These are phyloP conservation scores for Pitangus sulphuratus DNA, from an alignment of 2,797 vertebrate species.

Conservation along the genomic window DNA sequence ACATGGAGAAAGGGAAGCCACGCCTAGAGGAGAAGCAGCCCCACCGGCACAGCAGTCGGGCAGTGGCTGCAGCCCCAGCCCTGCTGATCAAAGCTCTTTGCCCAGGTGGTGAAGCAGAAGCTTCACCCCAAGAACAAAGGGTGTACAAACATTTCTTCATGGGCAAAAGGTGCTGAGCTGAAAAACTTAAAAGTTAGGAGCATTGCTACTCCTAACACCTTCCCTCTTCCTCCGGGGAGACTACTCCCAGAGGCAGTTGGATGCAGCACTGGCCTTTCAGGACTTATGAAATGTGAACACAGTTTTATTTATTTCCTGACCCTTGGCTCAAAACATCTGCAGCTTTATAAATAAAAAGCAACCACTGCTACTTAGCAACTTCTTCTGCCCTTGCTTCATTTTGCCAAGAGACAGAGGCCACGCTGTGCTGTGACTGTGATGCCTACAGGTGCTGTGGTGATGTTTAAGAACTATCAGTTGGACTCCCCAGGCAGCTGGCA, in stretches of 20 bases:
- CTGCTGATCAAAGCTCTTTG: neutral
- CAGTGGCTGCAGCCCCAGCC: neutral
- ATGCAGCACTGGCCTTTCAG: neutral
- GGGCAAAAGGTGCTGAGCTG: neutral
- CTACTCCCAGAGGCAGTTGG: neutral
- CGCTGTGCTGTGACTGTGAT: neutral
- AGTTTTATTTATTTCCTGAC: neutral
- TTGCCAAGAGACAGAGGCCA: conserved; percentile 6
- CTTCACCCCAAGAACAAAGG: neutral
- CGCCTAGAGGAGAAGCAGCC: neutral
- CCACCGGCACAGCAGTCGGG: neutral
- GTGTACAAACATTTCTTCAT: neutral
- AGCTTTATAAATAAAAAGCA: neutral
- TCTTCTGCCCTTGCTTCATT: neutral
- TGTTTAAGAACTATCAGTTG: neutral
- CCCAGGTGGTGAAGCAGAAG: neutral
- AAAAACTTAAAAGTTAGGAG: neutral
- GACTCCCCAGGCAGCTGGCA: neutral
- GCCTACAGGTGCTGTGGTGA: neutral
- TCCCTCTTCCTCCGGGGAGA: neutral
- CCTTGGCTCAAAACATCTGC: neutral
- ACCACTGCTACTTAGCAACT: neutral
- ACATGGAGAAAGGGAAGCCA: neutral
- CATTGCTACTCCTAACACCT: neutral
- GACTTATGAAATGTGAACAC: neutral